These are phyloP conservation scores for Eretmocerus hayati DNA, from an alignment of 2,888 invertebrate species.

Conservation along the genomic window DNA sequence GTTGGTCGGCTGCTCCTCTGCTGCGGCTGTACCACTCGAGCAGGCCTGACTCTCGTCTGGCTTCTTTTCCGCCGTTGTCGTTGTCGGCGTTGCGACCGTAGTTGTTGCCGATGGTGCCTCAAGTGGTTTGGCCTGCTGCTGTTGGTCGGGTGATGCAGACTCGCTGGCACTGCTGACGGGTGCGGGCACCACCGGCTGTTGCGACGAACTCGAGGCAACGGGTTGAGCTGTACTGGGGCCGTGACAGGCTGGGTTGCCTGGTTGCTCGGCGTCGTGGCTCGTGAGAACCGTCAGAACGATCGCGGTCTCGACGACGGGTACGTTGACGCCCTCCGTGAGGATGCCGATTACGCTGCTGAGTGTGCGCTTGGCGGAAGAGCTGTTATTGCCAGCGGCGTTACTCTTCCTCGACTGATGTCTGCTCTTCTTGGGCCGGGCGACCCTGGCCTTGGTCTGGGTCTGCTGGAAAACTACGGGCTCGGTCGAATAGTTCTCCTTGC, in stretches of 20 bases:
- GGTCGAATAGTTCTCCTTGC: slow-evolving; percentile 42
- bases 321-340: slow-evolving; percentile 43
- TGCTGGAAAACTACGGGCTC: slow-evolving; percentile 34
- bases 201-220: slow-evolving; percentile 1
- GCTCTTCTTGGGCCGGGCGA: slow-evolving; percentile 37
- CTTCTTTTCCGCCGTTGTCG: background rate
- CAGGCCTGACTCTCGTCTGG: background rate
- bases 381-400: background rate
- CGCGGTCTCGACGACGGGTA: slow-evolving; percentile 39
- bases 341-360: slow-evolving; percentile 43
- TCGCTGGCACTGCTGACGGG: slow-evolving; percentile 1
- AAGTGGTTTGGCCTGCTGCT: background rate
- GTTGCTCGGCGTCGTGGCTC: slow-evolving; percentile 31
- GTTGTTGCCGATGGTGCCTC: background rate
- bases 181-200: background rate
- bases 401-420: slow-evolving; percentile 28
- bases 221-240: slow-evolving; percentile 24
- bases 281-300: slow-evolving; percentile 40
- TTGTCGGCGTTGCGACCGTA: background rate
- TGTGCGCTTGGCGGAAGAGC: too few relatives aligned
- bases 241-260: slow-evolving; percentile 24
- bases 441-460: slow-evolving; percentile 35
- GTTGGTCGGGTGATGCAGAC: background rate
- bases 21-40: background rate
- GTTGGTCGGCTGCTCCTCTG: slow-evolving; percentile 25